Conservation (phyloP, 2,797 vertebrate species). For the Potorous gilbertii region DNA sequence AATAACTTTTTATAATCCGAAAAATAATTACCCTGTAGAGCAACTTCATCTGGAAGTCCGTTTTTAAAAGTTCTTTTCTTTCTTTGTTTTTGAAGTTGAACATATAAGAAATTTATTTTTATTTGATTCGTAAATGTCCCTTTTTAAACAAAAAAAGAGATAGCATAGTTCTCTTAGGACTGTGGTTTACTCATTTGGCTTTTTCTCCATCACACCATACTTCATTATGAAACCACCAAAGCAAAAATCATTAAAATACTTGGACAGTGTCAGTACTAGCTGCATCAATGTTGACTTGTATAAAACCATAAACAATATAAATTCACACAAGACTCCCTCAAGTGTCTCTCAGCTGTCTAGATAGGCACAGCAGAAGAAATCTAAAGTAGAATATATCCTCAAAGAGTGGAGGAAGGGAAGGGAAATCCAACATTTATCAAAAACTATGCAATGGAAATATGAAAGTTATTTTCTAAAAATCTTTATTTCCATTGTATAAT, state of each 20-base stretch:
- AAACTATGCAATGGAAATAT: constrained; percentile 79
- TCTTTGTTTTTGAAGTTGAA: not conserved
- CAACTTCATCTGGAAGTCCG: constrained; percentile 18
- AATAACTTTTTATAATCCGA: constrained; percentile 61
- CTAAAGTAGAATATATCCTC: constrained; percentile 76
- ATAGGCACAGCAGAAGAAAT: constrained; percentile 78
- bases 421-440: constrained; percentile 72
- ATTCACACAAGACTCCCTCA: constrained; percentile 70
- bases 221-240: constrained; percentile 82
- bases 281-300: constrained; percentile 80
- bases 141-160: constrained; percentile 79
- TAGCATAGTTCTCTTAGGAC: constrained; percentile 76
- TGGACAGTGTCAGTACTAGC: constrained; percentile 71
- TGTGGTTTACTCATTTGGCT: constrained; percentile 64
- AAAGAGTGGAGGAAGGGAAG: constrained; percentile 58
- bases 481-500: not conserved
- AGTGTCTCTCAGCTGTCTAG: constrained; percentile 66
- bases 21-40: not conserved
- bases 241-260: constrained; percentile 80
- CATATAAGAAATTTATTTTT: constrained; percentile 67
- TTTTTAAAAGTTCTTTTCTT: constrained; percentile 46
- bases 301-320: constrained; percentile 82
- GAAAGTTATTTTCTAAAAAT: not conserved
- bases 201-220: constrained; percentile 74
- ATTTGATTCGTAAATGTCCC: constrained; percentile 81